Evolutionary conservation across 2,113 vertebrate genomes (phyloP), one percentile per base, ranked within the genome.

Genomic region (Osmerus mordax): DNA sequence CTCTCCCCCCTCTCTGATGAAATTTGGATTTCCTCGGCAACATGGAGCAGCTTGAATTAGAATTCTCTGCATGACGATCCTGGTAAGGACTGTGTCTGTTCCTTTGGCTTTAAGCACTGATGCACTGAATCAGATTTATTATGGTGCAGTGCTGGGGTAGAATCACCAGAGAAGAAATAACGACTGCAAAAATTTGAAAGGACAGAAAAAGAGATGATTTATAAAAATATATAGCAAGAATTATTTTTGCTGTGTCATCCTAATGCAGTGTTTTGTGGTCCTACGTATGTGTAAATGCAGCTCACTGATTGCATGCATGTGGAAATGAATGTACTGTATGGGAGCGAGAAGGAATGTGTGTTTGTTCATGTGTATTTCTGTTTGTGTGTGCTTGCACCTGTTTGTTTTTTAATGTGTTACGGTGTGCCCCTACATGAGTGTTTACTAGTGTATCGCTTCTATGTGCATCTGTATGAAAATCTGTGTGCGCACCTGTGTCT

Each of bases 1-100:
- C 77, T 78, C 88, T 87, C 85, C 77, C 66, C 63, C 80, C 84
- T 87, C 88, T 87, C 77, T 83, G 87, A 87, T 88, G 90, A 84
- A 84, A 89, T 92, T 88, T 85, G 89, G 89, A 91, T 90, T 86
- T 85, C 85, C 86, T 87, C 84, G 82, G 90, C 89, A 90, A 90
- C 88, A 92, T 92, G 91, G 91, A 91, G 85, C 83, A 87, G 87
- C 89, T 87, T 84, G 87, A 91, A 91, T 91, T 91, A 89, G 89
- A 89, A 91, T 90, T 88, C 91, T 90, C 89, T 86, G 89, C 91
- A 91, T 92, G 91, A 91, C 91, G 88, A 89, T 92, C 86, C 90
- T 92, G 91, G 91, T 92, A 88, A 92, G 90, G 87, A 88, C 86
- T 87, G 77, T 74, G 83, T 87, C 78, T 88, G 86, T 89, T 73